phyloP scores from a whole-genome alignment of 2,797 vertebrate genomes.

The Galagoides demidoff region DNA sequence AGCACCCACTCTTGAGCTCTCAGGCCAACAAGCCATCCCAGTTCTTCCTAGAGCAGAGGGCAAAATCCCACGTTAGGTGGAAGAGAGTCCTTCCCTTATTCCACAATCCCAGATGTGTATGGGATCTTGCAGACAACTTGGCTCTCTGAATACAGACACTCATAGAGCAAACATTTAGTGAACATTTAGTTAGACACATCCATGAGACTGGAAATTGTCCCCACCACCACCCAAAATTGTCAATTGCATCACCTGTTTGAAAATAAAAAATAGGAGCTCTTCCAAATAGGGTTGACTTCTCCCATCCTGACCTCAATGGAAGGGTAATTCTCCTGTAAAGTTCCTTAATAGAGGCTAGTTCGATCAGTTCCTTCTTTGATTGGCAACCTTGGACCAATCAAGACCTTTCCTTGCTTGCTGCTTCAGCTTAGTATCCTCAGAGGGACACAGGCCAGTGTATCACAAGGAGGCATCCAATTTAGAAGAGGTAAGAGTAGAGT shows the following conservation, averaged over 20 bases:
- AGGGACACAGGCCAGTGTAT: not conserved
- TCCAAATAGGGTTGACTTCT: not conserved
- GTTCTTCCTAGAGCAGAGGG: not conserved
- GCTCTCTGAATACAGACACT: not conserved
- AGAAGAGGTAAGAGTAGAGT: not conserved
- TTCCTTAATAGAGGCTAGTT: not conserved
- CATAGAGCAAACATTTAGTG: not conserved
- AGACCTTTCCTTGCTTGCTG: not conserved
- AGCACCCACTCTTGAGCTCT: not conserved
- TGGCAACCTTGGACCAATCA: not conserved
- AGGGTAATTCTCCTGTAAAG: not conserved
- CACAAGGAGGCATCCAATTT: not conserved
- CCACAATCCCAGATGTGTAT: not conserved
- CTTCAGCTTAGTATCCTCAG: not conserved
- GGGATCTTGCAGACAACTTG: not conserved
- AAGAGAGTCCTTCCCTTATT: not conserved
- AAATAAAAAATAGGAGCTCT: not conserved
- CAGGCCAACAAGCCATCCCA: not conserved
- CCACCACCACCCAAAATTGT: not conserved
- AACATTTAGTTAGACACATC: not conserved
- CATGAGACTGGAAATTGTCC: not conserved
- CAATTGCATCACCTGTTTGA: not conserved
- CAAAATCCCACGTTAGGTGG: not conserved
- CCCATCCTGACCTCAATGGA: not conserved
- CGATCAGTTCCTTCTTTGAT: not conserved